Percentiles rank a stretch among this genome's conserved stretches.
Conservation (phyloP, 1,140 invertebrate species). For the Hestina assimilis region DNA sequence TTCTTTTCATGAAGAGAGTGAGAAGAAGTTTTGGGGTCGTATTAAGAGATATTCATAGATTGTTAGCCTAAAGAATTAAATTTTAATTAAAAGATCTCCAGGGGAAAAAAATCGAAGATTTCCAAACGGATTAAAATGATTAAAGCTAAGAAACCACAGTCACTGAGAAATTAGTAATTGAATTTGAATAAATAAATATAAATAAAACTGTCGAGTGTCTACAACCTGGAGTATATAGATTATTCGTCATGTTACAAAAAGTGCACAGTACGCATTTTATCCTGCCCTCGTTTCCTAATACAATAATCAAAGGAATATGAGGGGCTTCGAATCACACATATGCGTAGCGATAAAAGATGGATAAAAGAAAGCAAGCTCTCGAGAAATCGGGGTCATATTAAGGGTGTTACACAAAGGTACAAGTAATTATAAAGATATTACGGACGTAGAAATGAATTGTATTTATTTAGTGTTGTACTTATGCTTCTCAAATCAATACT, state of each 20-base stretch:
- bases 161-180: too few relatives aligned
- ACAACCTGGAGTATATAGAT: conserved; percentile 19
- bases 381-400: conserved; percentile 48
- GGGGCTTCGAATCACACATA: conserved; percentile 72
- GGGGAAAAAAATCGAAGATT: too few relatives aligned
- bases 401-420: conserved; percentile 38
- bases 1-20: too few relatives aligned
- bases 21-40: too few relatives aligned
- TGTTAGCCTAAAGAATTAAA: too few relatives aligned
- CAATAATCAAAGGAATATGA: conserved; percentile 76
- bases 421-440: conserved; percentile 3
- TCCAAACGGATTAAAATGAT: too few relatives aligned
- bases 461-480: too few relatives aligned
- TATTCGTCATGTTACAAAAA: conserved; percentile 69
- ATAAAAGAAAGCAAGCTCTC: conserved; percentile 61
- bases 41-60: too few relatives aligned
- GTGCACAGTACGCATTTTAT: conserved; percentile 59
- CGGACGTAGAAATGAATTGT: not conserved
- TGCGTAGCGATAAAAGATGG: conserved; percentile 66
- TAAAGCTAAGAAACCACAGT: too few relatives aligned
- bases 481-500: too few relatives aligned
- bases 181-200: too few relatives aligned
- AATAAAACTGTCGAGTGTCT: conserved; percentile 5
- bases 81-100: too few relatives aligned
- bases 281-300: conserved; percentile 63